Percentiles rank a stretch among this genome's conserved stretches.
phyloP scores from a whole-genome alignment of 2,888 invertebrate species.

The Coleophora deauratella region DNA sequence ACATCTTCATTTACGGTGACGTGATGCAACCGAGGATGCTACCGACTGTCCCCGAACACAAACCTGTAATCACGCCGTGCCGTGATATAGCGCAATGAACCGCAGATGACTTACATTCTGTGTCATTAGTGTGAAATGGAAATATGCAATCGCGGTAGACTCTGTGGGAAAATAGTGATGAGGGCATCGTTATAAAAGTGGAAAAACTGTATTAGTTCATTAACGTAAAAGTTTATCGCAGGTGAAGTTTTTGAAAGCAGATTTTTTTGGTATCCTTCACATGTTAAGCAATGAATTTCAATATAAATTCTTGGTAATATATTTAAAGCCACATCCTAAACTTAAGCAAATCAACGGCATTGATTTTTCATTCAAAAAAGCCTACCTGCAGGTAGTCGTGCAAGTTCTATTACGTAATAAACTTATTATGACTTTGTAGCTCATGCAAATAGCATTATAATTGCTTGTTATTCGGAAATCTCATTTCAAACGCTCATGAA shows the following conservation, averaged over 20 bases:
- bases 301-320: no score
- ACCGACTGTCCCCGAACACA: conserved; percentile 16
- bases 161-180: conserved; percentile 11
- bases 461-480: conserved; percentile 28
- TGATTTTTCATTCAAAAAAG: no score
- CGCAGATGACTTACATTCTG: conserved; percentile 14
- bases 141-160: conserved; percentile 2
- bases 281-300: no score
- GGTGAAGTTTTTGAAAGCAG: no score
- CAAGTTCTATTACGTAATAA: conserved; percentile 19
- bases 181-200: neutral
- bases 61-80: conserved; percentile 1
- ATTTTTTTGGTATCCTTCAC: no score
- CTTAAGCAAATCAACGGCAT: no score
- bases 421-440: conserved; percentile 15
- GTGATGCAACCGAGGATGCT: conserved; percentile 35
- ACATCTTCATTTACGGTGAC: conserved; percentile 34
- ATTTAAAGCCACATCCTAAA: no score
- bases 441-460: conserved; percentile 48
- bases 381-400: conserved; percentile 1
- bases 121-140: conserved; percentile 17
- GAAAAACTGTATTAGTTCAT: no score
- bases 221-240: no score
- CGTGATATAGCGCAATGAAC: conserved; percentile 2
- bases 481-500: conserved; percentile 8